Evolutionary conservation across 2,113 vertebrate species (phyloP).

Genomic region (Pterocles orientalis): DNA sequence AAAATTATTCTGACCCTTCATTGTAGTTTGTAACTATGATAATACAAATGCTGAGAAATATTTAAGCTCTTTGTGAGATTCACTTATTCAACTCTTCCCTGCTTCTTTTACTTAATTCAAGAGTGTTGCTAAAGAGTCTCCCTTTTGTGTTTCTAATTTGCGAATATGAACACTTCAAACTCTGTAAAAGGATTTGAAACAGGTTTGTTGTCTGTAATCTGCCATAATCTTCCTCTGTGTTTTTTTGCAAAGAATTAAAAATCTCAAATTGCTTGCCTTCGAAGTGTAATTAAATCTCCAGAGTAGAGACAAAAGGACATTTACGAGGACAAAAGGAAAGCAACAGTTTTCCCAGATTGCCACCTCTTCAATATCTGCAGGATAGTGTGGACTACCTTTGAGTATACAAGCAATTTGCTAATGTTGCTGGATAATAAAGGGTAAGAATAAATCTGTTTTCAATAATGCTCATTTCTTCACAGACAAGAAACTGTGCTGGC

Average conservation of each 20-base stretch:
- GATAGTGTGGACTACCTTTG: neutral
- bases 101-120: neutral
- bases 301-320: neutral
- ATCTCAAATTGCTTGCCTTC: neutral
- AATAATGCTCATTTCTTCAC: neutral
- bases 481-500: neutral
- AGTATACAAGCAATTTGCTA: neutral
- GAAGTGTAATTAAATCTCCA: neutral
- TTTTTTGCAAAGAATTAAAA: neutral
- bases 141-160: neutral
- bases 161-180: neutral
- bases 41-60: neutral
- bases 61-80: neutral
- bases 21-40: neutral
- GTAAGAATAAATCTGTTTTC: neutral
- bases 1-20: neutral
- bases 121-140: neutral
- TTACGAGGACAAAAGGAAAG: neutral
- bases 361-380: neutral
- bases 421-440: constrained; percentile 7
- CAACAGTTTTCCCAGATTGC: neutral
- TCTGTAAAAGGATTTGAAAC: neutral
- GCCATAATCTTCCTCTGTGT: neutral
- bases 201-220: neutral
- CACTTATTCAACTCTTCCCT: neutral